Conservation (phyloP, 2,113 vertebrate species). For the Rhinoptilus africanus region DNA sequence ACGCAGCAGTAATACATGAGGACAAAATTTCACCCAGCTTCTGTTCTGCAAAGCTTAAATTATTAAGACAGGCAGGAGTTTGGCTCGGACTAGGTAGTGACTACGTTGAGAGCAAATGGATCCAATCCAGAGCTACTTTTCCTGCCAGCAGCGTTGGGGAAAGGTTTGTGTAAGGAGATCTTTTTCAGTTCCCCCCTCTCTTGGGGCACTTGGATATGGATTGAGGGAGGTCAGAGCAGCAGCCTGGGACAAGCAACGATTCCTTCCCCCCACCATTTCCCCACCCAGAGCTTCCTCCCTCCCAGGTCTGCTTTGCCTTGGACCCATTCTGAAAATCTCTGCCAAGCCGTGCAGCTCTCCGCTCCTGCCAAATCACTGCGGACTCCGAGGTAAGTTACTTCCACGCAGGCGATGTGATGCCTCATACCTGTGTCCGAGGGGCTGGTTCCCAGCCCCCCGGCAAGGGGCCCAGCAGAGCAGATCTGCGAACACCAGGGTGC, state of each 20-base stretch:
- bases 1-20: conserved; percentile 18
- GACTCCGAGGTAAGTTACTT: not conserved
- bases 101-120: conserved; percentile 41
- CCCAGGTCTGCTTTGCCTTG: not conserved
- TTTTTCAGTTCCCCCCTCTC: not conserved
- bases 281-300: not conserved
- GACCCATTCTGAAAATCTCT: not conserved
- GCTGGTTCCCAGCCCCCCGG: accelerated
- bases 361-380: not conserved
- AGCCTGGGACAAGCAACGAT: not conserved
- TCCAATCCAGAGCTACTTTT: conserved; percentile 21
- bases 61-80: conserved; percentile 44
- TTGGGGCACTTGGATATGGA: not conserved
- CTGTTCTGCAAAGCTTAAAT: conserved; percentile 45
- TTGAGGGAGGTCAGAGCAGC: not conserved
- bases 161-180: not conserved
- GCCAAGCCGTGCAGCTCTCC: not conserved
- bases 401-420: not conserved
- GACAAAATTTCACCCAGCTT: conserved; percentile 31
- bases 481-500: not conserved
- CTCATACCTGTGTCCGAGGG: accelerated
- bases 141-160: not conserved
- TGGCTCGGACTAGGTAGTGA: conserved; percentile 34
- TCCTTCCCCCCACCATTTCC: not conserved
- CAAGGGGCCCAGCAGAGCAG: not conserved